Base-by-base conservation (phyloP, 2,888 invertebrate species). In the Drosophila macrospina region DNA sequence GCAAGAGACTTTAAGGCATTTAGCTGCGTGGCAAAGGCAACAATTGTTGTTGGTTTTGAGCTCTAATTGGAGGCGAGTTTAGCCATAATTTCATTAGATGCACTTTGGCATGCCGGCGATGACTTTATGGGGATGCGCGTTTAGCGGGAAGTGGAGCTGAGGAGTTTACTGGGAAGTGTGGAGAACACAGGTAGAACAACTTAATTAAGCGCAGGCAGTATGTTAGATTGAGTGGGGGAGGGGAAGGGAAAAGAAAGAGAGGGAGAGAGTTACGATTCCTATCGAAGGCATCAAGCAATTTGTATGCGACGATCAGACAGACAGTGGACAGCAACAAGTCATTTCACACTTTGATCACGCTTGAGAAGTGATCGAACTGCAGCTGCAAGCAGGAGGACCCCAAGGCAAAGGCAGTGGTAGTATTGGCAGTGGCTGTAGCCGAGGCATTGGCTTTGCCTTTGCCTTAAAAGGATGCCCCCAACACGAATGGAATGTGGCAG, bases 261-360 rank as follows among this genome's bases (percentile, higher is more conserved):
- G 30, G n/a, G 36, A 28, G 45, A 24, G n/a, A 5, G 16, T 61
- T 70, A 60, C 57, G 78, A 66, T 78, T 69, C 69, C 73, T 63
- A 71, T 72, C 66, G 80, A 59, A 90, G 88, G 91, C 87, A 91
- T 90, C 83, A 90, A 91, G 81, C 88, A 90, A 90, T 90, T 90
- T 90, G 91, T 90, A 85, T 80, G 78, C 82, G 89, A 78, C 80
- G 84, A 89, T 85, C 82, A 64, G 77, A 75, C 80, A 86, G 78
- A 80, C 83, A 81, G 80, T 79, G 69, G 75, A 76, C 86, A 75
- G 74, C 80, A 87, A 90, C 90, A 89, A 89, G 89, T 87, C 82
- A 88, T 86, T 91, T 90, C 89, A 90, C 90, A 90, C 89, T 90
- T 90, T 83, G 84, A 87, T 90, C 91, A 90, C 90, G 90, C 88